Conservation (phyloP, 2,888 invertebrate genomes). For the Eurois occulta region DNA sequence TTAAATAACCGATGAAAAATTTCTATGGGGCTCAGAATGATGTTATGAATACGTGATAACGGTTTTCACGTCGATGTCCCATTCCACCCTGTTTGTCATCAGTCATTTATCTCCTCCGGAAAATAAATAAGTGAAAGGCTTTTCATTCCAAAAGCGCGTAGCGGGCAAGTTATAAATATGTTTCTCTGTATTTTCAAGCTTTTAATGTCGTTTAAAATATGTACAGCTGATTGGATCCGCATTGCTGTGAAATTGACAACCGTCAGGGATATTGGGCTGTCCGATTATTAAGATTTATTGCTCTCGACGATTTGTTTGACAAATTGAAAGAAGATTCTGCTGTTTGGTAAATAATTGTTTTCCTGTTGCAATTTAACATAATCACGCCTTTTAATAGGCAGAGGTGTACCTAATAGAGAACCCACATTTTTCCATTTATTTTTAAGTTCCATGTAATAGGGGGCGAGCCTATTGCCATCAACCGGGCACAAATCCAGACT, state of each 20-base stretch:
- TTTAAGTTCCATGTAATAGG: no score
- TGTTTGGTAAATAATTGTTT: neutral
- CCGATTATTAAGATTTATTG: slow-evolving; percentile 32
- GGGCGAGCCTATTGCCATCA: no score
- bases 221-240: slow-evolving; percentile 58
- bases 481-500: no score
- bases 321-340: slow-evolving; percentile 4
- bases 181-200: slow-evolving; percentile 25
- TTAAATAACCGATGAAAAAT: no score
- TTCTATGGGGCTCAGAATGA: no score
- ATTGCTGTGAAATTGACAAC: slow-evolving; percentile 68
- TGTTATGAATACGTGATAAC: no score
- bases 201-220: slow-evolving; percentile 67
- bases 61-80: no score
- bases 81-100: no score
- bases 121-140: neutral
- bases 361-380: neutral
- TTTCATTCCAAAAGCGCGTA: neutral
- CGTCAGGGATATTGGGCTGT: slow-evolving; percentile 62
- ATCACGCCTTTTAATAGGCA: no score
- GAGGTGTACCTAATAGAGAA: no score
- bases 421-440: no score
- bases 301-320: slow-evolving; percentile 1
- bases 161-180: neutral
- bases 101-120: neutral